A percentile compares a stretch with the other conserved stretches of the same genome.
These are phyloP conservation scores for Saimiri boliviensis DNA, from an alignment of 2,113 vertebrate species.

Conservation along the genomic window DNA sequence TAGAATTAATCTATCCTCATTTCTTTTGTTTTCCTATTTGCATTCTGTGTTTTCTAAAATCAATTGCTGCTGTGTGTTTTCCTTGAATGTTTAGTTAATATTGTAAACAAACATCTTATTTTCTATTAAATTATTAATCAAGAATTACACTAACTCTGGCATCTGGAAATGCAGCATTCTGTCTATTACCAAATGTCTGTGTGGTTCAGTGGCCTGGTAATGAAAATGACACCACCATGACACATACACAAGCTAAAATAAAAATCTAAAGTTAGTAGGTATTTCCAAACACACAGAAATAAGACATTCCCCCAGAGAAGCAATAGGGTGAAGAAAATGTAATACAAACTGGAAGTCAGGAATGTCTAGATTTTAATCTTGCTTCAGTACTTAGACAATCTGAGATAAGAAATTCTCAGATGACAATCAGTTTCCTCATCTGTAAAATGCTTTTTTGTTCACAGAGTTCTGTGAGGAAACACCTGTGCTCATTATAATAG, in stretches of 20 bases:
- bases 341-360: background rate
- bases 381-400: background rate
- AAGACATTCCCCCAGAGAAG: background rate
- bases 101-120: conserved; percentile 67
- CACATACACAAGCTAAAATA: background rate
- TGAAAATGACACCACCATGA: background rate
- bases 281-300: background rate
- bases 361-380: background rate
- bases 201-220: background rate
- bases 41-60: conserved; percentile 63
- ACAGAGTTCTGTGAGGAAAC: background rate
- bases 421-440: conserved; percentile 25
- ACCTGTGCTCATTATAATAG: conserved; percentile 25
- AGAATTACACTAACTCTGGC: conserved; percentile 42
- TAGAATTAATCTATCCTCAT: conserved; percentile 48
- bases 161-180: conserved; percentile 2
- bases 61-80: conserved; percentile 61
- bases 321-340: background rate
- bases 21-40: conserved; percentile 51
- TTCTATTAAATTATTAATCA: conserved; percentile 69
- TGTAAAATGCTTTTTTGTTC: conserved; percentile 25
- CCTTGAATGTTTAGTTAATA: conserved; percentile 69
- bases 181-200: background rate
- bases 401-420: background rate
- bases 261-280: background rate